Base-by-base conservation (phyloP, 1,140 invertebrate genomes). In the Nebria ingens region DNA sequence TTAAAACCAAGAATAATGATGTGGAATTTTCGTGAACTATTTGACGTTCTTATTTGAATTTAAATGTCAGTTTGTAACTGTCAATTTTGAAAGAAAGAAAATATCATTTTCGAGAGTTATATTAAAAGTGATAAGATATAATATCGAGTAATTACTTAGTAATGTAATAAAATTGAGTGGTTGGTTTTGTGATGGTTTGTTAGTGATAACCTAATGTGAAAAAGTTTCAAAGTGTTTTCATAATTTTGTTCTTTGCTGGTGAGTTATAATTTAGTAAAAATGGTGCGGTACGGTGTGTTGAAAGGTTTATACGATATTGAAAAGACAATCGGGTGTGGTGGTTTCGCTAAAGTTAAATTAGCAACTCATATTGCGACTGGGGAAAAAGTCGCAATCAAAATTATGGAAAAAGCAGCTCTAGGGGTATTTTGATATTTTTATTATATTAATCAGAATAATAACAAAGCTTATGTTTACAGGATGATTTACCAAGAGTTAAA, bases 341-440 rank as follows among this genome's bases (percentile, higher is more conserved):
- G 94, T 67, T 94, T 94, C 71, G 91, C 90, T 3, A 87, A 89
- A 74, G 91, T 94, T 49, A 91, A 90, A 71, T 74, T 92, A 62
- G 91, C 84, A 22, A 80, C 87, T 51, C 90, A 94, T 72, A 79
- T 86, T 57, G 71, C 91, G 38, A 91, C 87, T 20, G 86, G 86
- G 76, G 90, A 91, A 88, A 76, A 72, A 75, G 91, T 95, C 12
- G 91, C 91, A 53, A 82, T 94, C 53, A 94, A 94, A 76, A 90
- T 93, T 53, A 80, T 95, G 71, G 87, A 91, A 68, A 91, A 91
- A 70, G 76, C 79, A 2, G 84, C 86, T 63, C 71, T 94, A 62
- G 89, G 91, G 70, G 40, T 45, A 45, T 17, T 29, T 29, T 9
- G 6, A 12, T 45, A 17, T 45, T 45, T 17, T 17, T 17, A 6